These are phyloP conservation scores for Atherinomorus stipes DNA, from an alignment of 2,113 vertebrate species.

Conservation along the genomic window DNA sequence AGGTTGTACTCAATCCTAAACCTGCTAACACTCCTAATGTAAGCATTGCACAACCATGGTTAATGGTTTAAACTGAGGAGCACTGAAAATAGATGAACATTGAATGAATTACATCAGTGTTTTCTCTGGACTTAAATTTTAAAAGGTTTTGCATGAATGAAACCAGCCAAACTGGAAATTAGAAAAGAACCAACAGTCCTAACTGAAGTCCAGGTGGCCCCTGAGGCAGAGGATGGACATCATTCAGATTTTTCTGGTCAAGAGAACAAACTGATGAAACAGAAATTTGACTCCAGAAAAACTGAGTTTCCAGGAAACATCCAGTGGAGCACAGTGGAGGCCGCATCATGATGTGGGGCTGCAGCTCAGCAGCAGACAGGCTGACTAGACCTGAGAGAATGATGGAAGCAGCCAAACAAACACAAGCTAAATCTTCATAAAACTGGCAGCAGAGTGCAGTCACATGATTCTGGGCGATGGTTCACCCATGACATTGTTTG, in stretches of 20 bases:
- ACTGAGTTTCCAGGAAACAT: rapidly evolving
- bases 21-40: neutral
- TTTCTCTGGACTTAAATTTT: too few species aligned
- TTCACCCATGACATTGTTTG: too few species aligned
- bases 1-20: neutral
- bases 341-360: neutral
- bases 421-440: neutral
- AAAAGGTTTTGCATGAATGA: too few species aligned
- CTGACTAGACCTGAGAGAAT: too few species aligned
- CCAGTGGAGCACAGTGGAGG: neutral
- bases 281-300: neutral
- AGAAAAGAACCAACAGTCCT: too few species aligned
- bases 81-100: neutral
- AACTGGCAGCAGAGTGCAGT: too few species aligned
- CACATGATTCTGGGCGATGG: too few species aligned
- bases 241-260: too few species aligned
- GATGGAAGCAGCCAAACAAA: neutral
- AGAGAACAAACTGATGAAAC: neutral
- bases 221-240: too few species aligned
- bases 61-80: neutral
- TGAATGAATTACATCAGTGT: neutral
- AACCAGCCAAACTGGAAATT: too few species aligned
- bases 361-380: neutral
- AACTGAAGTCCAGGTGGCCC: too few species aligned
- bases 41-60: neutral